Evolutionary conservation across 2,888 invertebrate species (phyloP).

Genomic region (Pecten maximus): DNA sequence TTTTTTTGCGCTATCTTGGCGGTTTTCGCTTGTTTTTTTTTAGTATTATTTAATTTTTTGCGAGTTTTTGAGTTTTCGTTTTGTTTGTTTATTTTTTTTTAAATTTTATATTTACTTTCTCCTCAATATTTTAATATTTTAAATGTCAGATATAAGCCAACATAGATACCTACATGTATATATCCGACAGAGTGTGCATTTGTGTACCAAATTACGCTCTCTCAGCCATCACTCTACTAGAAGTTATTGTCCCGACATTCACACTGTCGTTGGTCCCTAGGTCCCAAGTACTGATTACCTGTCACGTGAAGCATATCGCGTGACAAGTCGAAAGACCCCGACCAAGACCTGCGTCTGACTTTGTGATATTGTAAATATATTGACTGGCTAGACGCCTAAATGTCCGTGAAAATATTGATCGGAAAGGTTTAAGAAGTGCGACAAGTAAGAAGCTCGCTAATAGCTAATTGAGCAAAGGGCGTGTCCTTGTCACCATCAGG

Average conservation of each 20-base stretch:
- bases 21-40: too few relatives aligned
- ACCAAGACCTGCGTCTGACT: neutral
- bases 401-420: neutral
- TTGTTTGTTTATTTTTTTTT: too few relatives aligned
- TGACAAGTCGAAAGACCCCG: neutral
- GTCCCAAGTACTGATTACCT: neutral
- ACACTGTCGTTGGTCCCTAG: neutral
- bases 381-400: constrained; percentile 11
- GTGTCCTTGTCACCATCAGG: neutral
- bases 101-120: too few relatives aligned
- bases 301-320: neutral
- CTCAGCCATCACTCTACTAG: too few relatives aligned
- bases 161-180: too few relatives aligned
- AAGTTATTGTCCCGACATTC: neutral
- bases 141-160: too few relatives aligned
- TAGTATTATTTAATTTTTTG: too few relatives aligned
- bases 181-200: too few relatives aligned
- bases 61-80: too few relatives aligned
- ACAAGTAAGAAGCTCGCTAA: neutral
- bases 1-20: too few relatives aligned
- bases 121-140: too few relatives aligned
- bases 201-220: too few relatives aligned
- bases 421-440: neutral
- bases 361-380: neutral
- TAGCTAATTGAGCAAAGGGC: neutral